phyloP scores from a whole-genome alignment of 2,113 vertebrate genomes.

The Anseranas semipalmata region DNA sequence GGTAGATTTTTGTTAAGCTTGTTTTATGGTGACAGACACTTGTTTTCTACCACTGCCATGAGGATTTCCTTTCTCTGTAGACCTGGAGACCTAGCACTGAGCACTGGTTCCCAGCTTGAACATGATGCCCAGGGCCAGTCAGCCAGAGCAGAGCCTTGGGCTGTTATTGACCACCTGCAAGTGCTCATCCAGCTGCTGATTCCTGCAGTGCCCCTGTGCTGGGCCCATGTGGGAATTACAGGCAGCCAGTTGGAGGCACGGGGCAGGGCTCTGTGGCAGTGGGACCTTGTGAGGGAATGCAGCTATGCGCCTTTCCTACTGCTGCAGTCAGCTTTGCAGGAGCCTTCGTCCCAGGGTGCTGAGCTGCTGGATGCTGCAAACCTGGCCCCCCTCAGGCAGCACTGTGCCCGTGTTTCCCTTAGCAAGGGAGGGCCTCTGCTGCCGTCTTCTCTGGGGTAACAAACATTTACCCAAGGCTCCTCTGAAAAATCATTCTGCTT shows the following conservation, averaged over 20 bases:
- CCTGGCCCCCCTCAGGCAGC: fast-evolving
- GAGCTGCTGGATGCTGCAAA: background rate
- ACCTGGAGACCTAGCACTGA: background rate
- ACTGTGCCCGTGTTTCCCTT: fast-evolving
- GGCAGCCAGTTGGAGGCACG: too few species aligned
- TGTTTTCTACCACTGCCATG: background rate
- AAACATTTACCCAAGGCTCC: background rate
- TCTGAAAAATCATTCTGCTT: background rate
- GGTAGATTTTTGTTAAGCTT: background rate
- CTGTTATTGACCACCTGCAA: fast-evolving
- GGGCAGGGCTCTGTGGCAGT: background rate
- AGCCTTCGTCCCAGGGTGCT: fast-evolving
- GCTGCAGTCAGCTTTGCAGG: fast-evolving
- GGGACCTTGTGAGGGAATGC: fast-evolving
- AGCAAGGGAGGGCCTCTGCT: background rate
- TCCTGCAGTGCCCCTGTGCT: fast-evolving
- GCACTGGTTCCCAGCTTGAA: background rate
- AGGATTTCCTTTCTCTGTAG: background rate
- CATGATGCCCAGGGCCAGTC: background rate
- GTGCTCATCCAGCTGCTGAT: background rate
- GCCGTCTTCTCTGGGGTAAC: background rate
- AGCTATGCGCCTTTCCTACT: background rate
- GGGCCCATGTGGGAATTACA: background rate
- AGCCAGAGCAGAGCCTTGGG: background rate
- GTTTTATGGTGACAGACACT: background rate